Percentiles rank a stretch among this genome's conserved stretches.
Conservation (phyloP, 2,888 invertebrate species). For the Peribatodes rhomboidaria region DNA sequence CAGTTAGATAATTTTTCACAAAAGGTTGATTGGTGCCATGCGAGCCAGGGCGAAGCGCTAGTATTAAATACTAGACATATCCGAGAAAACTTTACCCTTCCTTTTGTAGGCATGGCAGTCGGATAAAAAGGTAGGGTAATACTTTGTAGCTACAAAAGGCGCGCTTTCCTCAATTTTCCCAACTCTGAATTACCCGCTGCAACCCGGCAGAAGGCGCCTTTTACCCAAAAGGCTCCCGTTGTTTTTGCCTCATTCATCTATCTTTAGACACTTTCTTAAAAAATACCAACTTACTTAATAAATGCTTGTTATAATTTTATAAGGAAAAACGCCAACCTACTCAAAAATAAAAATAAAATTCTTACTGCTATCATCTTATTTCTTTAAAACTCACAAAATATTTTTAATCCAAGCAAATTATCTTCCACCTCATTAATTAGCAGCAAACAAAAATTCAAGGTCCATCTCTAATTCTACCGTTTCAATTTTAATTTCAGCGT, state of each 20-base stretch:
- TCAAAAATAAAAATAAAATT: neutral
- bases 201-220: too few species aligned
- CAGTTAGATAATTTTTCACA: too few species aligned
- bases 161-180: neutral
- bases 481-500: conserved; percentile 45
- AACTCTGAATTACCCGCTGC: neutral
- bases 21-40: too few species aligned
- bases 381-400: neutral
- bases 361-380: conserved; percentile 7
- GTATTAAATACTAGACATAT: too few species aligned
- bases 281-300: too few species aligned
- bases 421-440: conserved; percentile 39
- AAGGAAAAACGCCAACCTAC: neutral
- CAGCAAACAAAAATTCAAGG: conserved; percentile 44
- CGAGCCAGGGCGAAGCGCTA: too few species aligned
- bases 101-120: too few species aligned
- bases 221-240: neutral
- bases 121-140: too few species aligned
- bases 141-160: too few species aligned
- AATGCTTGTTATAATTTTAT: too few species aligned
- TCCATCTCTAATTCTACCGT: conserved; percentile 39
- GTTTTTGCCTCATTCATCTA: neutral
- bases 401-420: conserved; percentile 15
- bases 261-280: neutral
- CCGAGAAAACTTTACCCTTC: too few species aligned